phyloP scores from a whole-genome alignment of 2,888 invertebrate genomes.

The Trilocha varians region DNA sequence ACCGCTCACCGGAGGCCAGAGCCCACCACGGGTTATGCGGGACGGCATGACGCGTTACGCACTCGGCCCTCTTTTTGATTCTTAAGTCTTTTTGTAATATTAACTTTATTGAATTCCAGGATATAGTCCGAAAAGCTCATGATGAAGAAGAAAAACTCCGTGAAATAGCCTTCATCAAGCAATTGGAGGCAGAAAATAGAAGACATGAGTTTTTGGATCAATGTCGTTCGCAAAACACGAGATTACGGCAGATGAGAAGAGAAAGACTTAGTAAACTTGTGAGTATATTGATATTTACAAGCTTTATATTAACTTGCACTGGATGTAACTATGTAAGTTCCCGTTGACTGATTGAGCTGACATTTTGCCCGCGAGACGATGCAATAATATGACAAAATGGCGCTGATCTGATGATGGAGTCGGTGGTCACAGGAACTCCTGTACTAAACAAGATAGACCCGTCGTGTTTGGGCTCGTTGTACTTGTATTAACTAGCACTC shows the following conservation, averaged over 20 bases:
- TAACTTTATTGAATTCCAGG: constrained; percentile 41
- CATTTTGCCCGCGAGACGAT: too few relatives aligned
- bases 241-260: constrained; percentile 85
- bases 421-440: too few relatives aligned
- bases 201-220: constrained; percentile 91
- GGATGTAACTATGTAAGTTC: too few relatives aligned
- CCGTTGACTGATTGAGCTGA: too few relatives aligned
- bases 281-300: constrained; percentile 10
- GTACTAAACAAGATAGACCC: too few relatives aligned
- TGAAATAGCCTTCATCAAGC: constrained; percentile 98
- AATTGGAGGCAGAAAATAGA: constrained; percentile 94
- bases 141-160: constrained; percentile 97
- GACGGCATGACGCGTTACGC: too few relatives aligned
- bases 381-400: too few relatives aligned
- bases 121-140: constrained; percentile 94
- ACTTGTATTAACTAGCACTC: too few relatives aligned
- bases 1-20: not conserved
- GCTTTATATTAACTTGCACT: too few relatives aligned
- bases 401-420: too few relatives aligned
- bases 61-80: not conserved
- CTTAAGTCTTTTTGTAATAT: not conserved
- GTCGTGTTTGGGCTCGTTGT: too few relatives aligned
- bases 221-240: constrained; percentile 82
- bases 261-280: constrained; percentile 84
- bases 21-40: too few relatives aligned